phyloP scores from a whole-genome alignment of 2,113 vertebrate species.

The Ceyx melanurus region DNA sequence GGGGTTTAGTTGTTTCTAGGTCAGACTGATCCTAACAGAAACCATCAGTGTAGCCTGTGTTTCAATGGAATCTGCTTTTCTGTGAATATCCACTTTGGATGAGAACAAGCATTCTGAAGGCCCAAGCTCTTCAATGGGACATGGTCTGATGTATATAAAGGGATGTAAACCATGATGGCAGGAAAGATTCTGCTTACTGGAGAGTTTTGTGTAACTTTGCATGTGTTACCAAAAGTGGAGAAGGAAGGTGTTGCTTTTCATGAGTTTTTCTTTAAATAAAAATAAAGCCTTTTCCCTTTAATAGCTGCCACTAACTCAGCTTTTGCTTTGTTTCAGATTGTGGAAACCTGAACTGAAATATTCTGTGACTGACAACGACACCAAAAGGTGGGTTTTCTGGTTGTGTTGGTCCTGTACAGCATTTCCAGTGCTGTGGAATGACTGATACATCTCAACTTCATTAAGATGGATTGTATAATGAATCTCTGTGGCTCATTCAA shows the following conservation, averaged over 20 bases:
- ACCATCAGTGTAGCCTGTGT: not conserved
- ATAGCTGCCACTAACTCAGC: not conserved
- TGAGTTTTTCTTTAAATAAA: not conserved
- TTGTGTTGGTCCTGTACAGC: not conserved
- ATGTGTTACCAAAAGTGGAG: not conserved
- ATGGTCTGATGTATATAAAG: not conserved
- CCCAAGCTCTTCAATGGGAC: fast-evolving
- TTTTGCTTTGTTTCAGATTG: slow-evolving; percentile 68
- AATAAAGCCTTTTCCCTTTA: not conserved
- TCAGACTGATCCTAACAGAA: not conserved
- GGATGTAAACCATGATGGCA: not conserved
- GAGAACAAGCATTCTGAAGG: not conserved
- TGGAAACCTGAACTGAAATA: slow-evolving; percentile 34
- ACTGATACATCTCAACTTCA: not conserved
- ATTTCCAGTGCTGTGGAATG: not conserved
- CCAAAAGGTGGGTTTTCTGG: slow-evolving; percentile 61
- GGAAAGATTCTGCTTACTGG: not conserved
- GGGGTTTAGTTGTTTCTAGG: not conserved
- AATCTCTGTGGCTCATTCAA: not conserved
- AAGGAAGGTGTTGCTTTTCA: not conserved
- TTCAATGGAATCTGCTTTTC: not conserved
- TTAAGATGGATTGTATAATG: not conserved
- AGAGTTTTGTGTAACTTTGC: not conserved
- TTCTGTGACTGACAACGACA: slow-evolving; percentile 7
- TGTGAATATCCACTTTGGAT: not conserved